Evolutionary conservation across 2,888 invertebrate species (phyloP), one percentile per base, ranked within the genome.

Genomic region (Carterocephalus palaemon): DNA sequence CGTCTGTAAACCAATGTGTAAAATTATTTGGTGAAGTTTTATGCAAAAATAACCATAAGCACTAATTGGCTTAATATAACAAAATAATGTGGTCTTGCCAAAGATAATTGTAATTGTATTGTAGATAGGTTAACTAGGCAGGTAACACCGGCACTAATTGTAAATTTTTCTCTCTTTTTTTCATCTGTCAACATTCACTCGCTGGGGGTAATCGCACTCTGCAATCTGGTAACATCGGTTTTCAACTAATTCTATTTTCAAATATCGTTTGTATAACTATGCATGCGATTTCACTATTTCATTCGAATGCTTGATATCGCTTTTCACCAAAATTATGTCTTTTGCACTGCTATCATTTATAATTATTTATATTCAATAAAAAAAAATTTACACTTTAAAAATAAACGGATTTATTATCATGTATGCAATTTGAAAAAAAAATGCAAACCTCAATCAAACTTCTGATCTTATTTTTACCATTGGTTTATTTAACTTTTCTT

Each of bases 141-240:
- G 60, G 60, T 56, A 70, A 70, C 66, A 66, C 39, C 39, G 47
- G 64, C 64, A 74, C 75, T 85, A 81, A 85, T 78, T 64, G 67
- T 73, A 64, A 61, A 70, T 72, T 80, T n/a, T 80, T 82, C 75
- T 78, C 66, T 70, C 70, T 77, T 75, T 83, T 75, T 82, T 83
- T 60, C 81, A 83, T 84, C 77, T 77, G 68, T 69, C 85, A 77
- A 84, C 85, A 83, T 72, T 83, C 78, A 81, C 34, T 45, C 73
- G 79, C 77, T 80, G 82, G 84, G 86, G 83, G 74, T 81, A 79
- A 76, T 79, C 80, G 79, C 83, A 81, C 84, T 80, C 80, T 78
- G 76, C 84, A 79, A 83, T 72, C 80, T 85, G 86, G 86, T 85
- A 85, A 85, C 85, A 82, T 74, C 64, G 83, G 81, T 81, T 72